phyloP scores from a whole-genome alignment of 2,888 invertebrate genomes.

The Osedax fenrisi region DNA sequence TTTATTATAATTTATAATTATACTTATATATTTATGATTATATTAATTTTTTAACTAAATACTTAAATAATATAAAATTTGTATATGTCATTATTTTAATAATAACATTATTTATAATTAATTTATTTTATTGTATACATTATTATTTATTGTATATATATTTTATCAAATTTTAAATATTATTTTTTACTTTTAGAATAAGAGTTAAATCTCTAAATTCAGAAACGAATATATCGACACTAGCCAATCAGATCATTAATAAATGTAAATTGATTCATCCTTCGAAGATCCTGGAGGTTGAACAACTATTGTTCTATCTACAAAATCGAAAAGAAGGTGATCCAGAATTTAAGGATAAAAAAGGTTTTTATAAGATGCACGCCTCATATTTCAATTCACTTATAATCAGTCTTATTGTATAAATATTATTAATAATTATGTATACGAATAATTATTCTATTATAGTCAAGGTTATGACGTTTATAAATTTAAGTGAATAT shows the following conservation, averaged over 20 bases:
- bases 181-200: slow-evolving; percentile 45
- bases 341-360: no score
- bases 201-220: slow-evolving; percentile 68
- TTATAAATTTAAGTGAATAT: no score
- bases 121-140: no score
- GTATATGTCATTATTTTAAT: no score
- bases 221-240: slow-evolving; percentile 64
- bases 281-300: slow-evolving; percentile 68
- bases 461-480: no score
- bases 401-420: not conserved
- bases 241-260: slow-evolving; percentile 72
- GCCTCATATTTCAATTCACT: not conserved
- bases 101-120: no score
- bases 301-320: slow-evolving; percentile 73
- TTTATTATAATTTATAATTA: no score
- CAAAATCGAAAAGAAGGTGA: slow-evolving; percentile 61
- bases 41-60: no score
- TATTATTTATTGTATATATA: no score
- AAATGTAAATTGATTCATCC: slow-evolving; percentile 74
- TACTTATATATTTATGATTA: no score
- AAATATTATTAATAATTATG: not conserved
- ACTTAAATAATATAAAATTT: no score
- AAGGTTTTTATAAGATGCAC: not conserved
- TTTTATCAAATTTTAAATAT: no score
- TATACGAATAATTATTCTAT: not conserved